Conservation (phyloP, 2,113 vertebrate species). For the Carettochelys insculpta region DNA sequence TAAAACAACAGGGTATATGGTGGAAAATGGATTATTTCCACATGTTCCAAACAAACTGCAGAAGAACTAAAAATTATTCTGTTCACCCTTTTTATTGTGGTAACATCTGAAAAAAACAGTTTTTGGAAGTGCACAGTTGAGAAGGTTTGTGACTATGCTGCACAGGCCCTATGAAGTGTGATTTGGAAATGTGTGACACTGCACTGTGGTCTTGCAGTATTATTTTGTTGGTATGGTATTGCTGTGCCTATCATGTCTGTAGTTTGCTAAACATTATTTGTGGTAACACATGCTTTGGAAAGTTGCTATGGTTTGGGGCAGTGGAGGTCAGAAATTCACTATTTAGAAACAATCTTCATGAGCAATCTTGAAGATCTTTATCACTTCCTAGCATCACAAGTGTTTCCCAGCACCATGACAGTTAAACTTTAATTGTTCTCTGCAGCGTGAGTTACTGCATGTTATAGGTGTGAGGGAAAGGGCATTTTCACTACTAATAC, state of each 20-base stretch:
- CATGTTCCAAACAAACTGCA: not conserved
- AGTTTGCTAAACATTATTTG: not conserved
- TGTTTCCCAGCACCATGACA: slow-evolving; percentile 4
- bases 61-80: accelerated
- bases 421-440: not conserved
- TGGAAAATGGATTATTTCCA: not conserved
- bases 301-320: not conserved
- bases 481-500: not conserved
- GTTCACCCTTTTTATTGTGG: not conserved
- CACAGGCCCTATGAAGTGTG: too few relatives aligned
- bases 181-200: accelerated
- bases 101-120: not conserved
- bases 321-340: not conserved
- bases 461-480: slow-evolving; percentile 12
- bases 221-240: not conserved
- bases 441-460: not conserved
- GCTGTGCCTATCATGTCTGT: not conserved
- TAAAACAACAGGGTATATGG: not conserved
- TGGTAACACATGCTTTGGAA: not conserved
- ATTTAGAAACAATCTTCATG: not conserved
- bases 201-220: not conserved
- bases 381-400: not conserved
- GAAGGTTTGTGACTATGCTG: not conserved
- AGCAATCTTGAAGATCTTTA: not conserved
- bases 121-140: not conserved